Conservation (phyloP, 2,888 invertebrate genomes). For the Linnaemya tessellans region DNA sequence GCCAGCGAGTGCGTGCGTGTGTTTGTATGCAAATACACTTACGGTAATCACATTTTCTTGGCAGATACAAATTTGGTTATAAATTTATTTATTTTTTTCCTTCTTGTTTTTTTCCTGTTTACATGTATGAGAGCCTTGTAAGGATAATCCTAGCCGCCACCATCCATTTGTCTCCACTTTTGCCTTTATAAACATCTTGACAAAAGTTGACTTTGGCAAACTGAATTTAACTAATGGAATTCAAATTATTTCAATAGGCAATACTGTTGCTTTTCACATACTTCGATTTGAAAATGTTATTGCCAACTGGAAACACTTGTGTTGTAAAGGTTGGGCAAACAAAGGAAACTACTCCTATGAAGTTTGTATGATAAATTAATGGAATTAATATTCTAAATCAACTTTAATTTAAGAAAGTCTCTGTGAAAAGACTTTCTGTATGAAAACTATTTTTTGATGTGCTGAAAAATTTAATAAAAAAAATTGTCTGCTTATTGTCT, state of each 20-base stretch:
- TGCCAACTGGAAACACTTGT: constrained; percentile 2
- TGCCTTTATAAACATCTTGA: too few species aligned
- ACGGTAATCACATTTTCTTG: constrained; percentile 68
- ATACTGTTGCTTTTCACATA: background rate
- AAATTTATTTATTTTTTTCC: background rate
- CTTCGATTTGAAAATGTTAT: background rate
- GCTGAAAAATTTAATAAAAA: too few species aligned
- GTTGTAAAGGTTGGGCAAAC: background rate
- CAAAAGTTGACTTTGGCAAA: background rate
- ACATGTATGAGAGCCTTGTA: background rate
- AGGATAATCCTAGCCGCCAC: background rate
- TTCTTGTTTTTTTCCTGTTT: background rate
- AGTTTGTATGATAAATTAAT: background rate
- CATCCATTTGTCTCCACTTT: background rate
- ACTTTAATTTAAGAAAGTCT: background rate
- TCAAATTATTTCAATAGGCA: constrained; percentile 23
- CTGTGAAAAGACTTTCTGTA: background rate
- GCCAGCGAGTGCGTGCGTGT: background rate
- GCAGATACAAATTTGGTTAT: constrained; percentile 53
- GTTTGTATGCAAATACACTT: constrained; percentile 62
- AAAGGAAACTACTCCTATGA: background rate
- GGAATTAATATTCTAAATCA: constrained; percentile 4
- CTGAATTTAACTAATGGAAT: constrained; percentile 52
- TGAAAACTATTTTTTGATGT: background rate
- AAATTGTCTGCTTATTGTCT: too few species aligned